Conservation (phyloP, 2,797 vertebrate species). For the Mus caroli region DNA sequence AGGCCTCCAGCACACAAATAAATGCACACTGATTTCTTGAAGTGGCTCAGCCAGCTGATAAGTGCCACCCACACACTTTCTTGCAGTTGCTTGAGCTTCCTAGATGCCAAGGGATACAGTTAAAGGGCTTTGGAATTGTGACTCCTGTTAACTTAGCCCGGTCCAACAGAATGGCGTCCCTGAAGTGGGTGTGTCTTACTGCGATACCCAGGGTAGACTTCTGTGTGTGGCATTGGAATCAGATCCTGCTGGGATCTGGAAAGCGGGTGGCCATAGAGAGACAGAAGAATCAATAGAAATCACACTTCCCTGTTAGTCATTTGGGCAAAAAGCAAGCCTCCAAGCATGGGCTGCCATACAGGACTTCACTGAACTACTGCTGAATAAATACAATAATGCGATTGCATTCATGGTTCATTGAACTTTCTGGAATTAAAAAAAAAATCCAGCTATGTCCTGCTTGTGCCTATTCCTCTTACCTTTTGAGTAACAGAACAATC, state of each 20-base stretch:
- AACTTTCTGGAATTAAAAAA: background rate
- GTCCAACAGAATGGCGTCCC: background rate
- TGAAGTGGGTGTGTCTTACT: background rate
- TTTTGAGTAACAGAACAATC: background rate
- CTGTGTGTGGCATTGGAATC: background rate
- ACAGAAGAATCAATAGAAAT: background rate
- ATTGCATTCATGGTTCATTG: background rate
- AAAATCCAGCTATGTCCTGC: too few species aligned
- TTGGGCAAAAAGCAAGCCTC: background rate
- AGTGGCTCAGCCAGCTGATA: background rate
- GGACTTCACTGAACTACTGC: background rate
- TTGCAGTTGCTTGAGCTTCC: background rate
- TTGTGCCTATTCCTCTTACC: conserved; percentile 5
- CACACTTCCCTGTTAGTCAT: background rate
- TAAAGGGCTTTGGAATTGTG: background rate
- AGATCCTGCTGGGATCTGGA: background rate
- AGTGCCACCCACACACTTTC: background rate
- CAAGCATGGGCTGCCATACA: background rate
- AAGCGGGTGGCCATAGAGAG: background rate
- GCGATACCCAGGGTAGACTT: background rate
- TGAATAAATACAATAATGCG: background rate
- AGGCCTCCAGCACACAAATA: background rate
- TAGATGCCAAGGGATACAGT: background rate
- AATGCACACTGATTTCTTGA: background rate
- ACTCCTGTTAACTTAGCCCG: background rate